A percentile compares a stretch with the other conserved stretches of the same genome.
phyloP scores from a whole-genome alignment of 2,888 invertebrate genomes.

The Phyllotreta striolata region DNA sequence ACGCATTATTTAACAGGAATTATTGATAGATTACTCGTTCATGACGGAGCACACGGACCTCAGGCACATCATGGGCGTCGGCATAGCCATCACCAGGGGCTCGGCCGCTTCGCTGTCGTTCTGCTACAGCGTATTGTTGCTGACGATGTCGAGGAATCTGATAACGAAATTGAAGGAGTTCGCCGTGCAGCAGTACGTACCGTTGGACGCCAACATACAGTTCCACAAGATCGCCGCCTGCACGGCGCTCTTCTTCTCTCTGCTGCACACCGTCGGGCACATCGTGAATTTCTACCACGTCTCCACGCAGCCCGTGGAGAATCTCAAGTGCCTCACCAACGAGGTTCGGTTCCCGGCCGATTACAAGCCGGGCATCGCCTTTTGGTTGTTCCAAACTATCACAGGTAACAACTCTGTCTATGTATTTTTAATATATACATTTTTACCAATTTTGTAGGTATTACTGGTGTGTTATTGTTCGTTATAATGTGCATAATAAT shows the following conservation, averaged over 20 bases:
- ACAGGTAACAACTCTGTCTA: too few species aligned
- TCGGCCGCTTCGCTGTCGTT: constrained; percentile 94
- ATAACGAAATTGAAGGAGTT: constrained; percentile 94
- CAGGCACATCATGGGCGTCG: constrained; percentile 96
- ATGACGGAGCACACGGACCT: constrained; percentile 96
- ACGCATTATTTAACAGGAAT: not conserved
- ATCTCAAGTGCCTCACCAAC: constrained; percentile 89
- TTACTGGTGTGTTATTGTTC: constrained; percentile 87
- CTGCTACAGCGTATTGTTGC: constrained; percentile 87
- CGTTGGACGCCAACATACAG: constrained; percentile 93
- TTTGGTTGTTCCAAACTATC: constrained; percentile 95
- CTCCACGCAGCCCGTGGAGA: constrained; percentile 93
- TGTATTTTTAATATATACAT: constrained; percentile 39
- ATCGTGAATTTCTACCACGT: constrained; percentile 98
- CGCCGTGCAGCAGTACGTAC: constrained; percentile 92
- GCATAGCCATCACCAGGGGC: constrained; percentile 93
- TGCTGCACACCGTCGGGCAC: constrained; percentile 92
- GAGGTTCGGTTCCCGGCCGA: constrained; percentile 95
- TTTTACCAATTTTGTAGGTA: constrained; percentile 65
- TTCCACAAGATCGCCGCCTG: constrained; percentile 97
- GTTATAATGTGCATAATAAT: constrained; percentile 94
- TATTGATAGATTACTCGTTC: constrained; percentile 83
- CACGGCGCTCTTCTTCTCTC: constrained; percentile 91
- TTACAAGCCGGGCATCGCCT: constrained; percentile 91
- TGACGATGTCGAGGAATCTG: constrained; percentile 93